Evolutionary conservation across 1,140 invertebrate species (phyloP).

Genomic region (Reticulitermes speratus): DNA sequence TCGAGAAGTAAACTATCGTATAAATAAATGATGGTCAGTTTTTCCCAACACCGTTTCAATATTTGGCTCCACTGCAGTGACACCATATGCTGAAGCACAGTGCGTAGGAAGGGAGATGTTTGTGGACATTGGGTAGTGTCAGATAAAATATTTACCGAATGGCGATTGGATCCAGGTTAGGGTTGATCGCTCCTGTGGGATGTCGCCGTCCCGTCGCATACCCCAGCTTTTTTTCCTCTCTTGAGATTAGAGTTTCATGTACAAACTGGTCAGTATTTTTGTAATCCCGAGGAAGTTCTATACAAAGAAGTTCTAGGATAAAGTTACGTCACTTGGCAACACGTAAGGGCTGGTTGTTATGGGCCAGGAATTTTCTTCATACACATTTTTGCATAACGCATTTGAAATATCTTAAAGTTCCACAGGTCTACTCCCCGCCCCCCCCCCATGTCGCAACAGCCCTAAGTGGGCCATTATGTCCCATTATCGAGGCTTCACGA

Average conservation of each 20-base stretch:
- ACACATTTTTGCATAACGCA: too few species aligned
- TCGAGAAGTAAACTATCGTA: not conserved
- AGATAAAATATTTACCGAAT: not conserved
- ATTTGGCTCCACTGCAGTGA: not conserved
- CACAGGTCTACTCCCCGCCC: too few species aligned
- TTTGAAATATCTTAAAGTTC: too few species aligned
- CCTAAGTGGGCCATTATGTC: too few species aligned
- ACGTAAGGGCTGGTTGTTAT: too few species aligned
- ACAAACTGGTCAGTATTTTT: not conserved
- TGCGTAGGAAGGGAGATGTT: not conserved
- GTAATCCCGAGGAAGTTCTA: not conserved
- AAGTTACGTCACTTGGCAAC: too few species aligned
- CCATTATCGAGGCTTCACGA: too few species aligned
- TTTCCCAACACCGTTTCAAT: not conserved
- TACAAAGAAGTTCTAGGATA: too few species aligned
- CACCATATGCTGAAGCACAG: not conserved
- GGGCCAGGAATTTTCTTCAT: too few species aligned
- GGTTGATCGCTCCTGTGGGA: not conserved
- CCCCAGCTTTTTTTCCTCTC: not conserved
- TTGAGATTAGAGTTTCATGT: not conserved
- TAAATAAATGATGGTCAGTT: not conserved
- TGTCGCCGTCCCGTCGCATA: not conserved
- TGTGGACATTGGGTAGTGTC: not conserved
- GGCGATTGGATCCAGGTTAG: conserved; percentile 1
- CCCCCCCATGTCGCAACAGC: too few species aligned